Conservation (phyloP, 2,888 invertebrate species). For the Ctena decussata region DNA sequence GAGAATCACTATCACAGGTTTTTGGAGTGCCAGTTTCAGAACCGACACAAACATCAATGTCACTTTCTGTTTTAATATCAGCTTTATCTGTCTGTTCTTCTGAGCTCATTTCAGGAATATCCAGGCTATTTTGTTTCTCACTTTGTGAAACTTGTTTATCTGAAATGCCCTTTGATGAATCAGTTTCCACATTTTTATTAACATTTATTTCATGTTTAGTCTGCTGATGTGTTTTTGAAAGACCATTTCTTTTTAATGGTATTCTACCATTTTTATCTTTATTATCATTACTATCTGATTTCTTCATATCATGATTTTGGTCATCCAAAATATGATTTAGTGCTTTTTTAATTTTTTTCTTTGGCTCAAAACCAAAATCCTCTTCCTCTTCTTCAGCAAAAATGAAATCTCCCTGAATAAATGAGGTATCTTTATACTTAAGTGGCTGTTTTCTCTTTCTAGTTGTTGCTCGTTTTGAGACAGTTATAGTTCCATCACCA, state of each 20-base stretch:
- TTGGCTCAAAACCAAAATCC: conserved; percentile 33
- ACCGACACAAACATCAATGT: background rate
- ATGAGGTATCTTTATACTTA: conserved; percentile 64
- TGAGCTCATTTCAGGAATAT: background rate
- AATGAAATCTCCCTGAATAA: conserved; percentile 65
- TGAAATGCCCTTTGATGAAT: background rate
- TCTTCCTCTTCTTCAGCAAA: conserved; percentile 59
- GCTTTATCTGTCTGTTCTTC: background rate
- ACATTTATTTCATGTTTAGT: background rate
- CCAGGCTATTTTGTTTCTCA: background rate
- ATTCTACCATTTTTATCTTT: background rate
- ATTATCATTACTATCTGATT: conserved; percentile 11
- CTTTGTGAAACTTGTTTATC: background rate
- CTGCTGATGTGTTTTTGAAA: conserved; percentile 5
- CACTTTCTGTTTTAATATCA: background rate
- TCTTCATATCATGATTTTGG: conserved; percentile 47
- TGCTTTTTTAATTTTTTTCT: conserved; percentile 41
- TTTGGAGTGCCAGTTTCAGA: background rate
- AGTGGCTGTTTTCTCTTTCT: conserved; percentile 61
- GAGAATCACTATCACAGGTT: background rate
- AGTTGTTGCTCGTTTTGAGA: conserved; percentile 33
- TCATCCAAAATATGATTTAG: conserved; percentile 16
- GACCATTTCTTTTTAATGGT: background rate
- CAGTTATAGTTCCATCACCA: conserved; percentile 54
- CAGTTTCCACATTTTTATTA: background rate